Conservation (phyloP, 2,113 vertebrate genomes). For the Motacilla alba region DNA sequence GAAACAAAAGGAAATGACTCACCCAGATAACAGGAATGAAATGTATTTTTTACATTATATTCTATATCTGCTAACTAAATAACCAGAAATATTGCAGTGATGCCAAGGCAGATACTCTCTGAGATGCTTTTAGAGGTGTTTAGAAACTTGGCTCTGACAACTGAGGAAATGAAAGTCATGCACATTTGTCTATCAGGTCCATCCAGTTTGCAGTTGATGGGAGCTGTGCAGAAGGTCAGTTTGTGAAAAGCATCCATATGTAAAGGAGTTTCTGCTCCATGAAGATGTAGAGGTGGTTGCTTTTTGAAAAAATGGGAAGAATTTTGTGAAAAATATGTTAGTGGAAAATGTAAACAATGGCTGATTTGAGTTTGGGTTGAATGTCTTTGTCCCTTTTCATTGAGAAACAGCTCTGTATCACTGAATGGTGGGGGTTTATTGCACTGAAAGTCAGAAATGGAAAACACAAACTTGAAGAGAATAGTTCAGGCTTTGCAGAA, state of each 20-base stretch:
- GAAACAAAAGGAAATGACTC: slow-evolving; percentile 46
- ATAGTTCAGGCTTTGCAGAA: not conserved
- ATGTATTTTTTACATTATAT: slow-evolving; percentile 18
- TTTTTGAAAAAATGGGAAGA: not conserved
- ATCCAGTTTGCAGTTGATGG: not conserved
- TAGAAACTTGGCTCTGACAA: not conserved
- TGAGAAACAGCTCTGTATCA: not conserved
- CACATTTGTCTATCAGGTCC: not conserved
- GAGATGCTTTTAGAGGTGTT: slow-evolving; percentile 13
- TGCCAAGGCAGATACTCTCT: not conserved
- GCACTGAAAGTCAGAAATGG: not conserved
- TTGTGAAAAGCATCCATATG: not conserved
- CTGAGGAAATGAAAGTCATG: not conserved
- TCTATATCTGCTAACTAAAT: slow-evolving; percentile 21
- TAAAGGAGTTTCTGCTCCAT: not conserved
- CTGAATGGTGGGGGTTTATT: not conserved
- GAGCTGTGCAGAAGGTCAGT: not conserved
- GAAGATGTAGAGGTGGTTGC: not conserved
- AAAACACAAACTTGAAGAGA: not conserved
- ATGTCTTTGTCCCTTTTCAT: not conserved
- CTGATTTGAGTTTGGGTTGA: not conserved
- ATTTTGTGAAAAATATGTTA: not conserved
- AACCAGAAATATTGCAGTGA: not conserved
- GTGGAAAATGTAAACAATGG: not conserved
- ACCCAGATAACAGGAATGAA: slow-evolving; percentile 2